A percentile compares a stretch with the other conserved stretches of the same genome.
Evolutionary conservation across 2,113 vertebrate genomes (phyloP).

Genomic region (Manacus vitellinus): DNA sequence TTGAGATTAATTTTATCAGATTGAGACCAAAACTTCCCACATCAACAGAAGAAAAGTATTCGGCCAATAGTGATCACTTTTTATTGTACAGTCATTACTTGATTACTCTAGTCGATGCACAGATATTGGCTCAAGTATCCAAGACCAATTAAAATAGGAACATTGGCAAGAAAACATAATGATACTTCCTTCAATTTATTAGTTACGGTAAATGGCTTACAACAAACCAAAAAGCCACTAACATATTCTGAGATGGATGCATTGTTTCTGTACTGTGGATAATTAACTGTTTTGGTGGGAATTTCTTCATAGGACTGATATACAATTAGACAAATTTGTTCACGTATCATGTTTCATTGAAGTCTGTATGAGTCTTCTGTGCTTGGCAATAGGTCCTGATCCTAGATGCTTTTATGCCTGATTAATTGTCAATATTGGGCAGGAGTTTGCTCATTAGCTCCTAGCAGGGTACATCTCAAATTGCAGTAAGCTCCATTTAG

Average conservation of each 20-base stretch:
- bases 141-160: constrained; percentile 77
- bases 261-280: constrained; percentile 70
- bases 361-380: constrained; percentile 66
- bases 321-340: constrained; percentile 81
- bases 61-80: constrained; percentile 10
- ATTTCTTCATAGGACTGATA: constrained; percentile 73
- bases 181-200: constrained; percentile 77
- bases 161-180: constrained; percentile 72
- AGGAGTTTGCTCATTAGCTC: constrained; percentile 79
- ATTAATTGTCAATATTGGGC: constrained; percentile 81
- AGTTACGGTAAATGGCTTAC: constrained; percentile 70
- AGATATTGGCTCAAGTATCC: constrained; percentile 68
- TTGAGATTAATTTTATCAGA: not conserved
- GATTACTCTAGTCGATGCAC: constrained; percentile 60
- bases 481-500: constrained; percentile 71
- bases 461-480: constrained; percentile 74
- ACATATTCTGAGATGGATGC: constrained; percentile 60
- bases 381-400: constrained; percentile 75
- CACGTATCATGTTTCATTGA: constrained; percentile 75
- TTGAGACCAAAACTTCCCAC: not conserved
- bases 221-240: constrained; percentile 70
- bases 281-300: constrained; percentile 80
- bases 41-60: not conserved
- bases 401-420: constrained; percentile 80
- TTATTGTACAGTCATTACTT: constrained; percentile 38